phyloP scores from a whole-genome alignment of 1,140 invertebrate genomes.

The Papilio dardanus region DNA sequence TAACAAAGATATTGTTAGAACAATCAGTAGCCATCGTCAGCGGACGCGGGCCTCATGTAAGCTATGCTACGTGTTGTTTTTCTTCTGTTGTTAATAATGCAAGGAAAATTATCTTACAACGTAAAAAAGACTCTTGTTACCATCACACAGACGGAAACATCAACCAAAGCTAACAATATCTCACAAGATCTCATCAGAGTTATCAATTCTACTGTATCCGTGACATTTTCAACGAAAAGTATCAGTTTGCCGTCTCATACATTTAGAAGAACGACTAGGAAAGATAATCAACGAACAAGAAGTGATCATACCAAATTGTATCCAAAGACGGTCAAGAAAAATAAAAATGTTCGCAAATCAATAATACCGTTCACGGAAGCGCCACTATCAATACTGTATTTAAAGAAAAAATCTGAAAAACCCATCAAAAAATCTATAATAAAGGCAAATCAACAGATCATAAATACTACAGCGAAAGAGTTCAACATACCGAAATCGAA shows the following conservation, averaged over 20 bases:
- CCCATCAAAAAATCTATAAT: not conserved
- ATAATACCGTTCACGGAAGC: conserved; percentile 31
- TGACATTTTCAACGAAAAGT: not conserved
- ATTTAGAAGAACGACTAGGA: not conserved
- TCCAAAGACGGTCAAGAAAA: conserved; percentile 3
- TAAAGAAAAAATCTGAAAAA: not conserved
- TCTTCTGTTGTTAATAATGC: conserved; percentile 50
- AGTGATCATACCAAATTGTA: not conserved
- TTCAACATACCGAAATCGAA: not conserved
- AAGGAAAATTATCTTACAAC: conserved; percentile 40
- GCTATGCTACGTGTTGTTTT: conserved; percentile 54
- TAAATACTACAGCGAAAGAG: not conserved
- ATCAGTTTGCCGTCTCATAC: not conserved
- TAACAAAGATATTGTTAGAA: conserved; percentile 55
- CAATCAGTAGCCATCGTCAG: conserved; percentile 34
- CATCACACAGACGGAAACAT: not conserved
- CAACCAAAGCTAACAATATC: not conserved
- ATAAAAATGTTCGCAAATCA: conserved; percentile 13
- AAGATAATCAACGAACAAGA: not conserved
- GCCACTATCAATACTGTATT: not conserved
- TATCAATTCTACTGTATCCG: not conserved
- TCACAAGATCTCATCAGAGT: not conserved
- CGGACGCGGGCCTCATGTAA: conserved; percentile 51
- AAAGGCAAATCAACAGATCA: not conserved
- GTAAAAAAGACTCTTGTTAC: not conserved